These are phyloP conservation scores for Bungarus multicinctus DNA, from an alignment of 2,113 vertebrate species.

Conservation along the genomic window DNA sequence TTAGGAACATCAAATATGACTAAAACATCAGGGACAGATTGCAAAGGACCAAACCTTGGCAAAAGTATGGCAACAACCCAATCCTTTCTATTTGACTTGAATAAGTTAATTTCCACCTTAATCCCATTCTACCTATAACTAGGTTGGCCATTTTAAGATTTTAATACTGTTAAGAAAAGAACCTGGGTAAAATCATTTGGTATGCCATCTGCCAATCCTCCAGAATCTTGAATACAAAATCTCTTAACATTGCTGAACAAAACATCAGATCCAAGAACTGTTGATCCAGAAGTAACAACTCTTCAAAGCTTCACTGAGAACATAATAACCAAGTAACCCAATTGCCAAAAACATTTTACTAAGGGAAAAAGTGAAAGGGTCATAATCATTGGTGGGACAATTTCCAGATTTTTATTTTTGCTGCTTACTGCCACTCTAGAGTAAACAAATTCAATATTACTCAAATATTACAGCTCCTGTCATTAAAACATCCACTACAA, in stretches of 20 bases:
- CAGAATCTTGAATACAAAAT: not conserved
- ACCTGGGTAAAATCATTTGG: not conserved
- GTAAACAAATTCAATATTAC: not conserved
- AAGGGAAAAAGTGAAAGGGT: not conserved
- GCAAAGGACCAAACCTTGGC: not conserved
- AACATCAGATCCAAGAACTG: not conserved
- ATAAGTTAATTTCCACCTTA: not conserved
- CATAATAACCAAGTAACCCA: not conserved
- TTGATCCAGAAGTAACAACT: not conserved
- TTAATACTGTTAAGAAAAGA: slow-evolving; percentile 23
- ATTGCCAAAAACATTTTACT: not conserved
- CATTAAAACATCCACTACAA: not conserved
- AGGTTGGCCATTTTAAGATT: slow-evolving; percentile 4
- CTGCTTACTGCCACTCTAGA: too few relatives aligned
- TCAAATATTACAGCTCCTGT: not conserved
- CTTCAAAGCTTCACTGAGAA: not conserved
- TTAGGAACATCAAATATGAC: not conserved
- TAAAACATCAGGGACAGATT: not conserved
- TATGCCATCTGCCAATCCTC: not conserved
- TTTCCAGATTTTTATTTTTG: not conserved
- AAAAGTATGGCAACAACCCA: not conserved
- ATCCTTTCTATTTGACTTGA: not conserved
- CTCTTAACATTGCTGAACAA: not conserved
- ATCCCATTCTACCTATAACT: not conserved
- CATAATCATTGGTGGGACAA: not conserved